Evolutionary conservation across 1,140 invertebrate genomes (phyloP).

Genomic region (Metopolophium dirhodum): DNA sequence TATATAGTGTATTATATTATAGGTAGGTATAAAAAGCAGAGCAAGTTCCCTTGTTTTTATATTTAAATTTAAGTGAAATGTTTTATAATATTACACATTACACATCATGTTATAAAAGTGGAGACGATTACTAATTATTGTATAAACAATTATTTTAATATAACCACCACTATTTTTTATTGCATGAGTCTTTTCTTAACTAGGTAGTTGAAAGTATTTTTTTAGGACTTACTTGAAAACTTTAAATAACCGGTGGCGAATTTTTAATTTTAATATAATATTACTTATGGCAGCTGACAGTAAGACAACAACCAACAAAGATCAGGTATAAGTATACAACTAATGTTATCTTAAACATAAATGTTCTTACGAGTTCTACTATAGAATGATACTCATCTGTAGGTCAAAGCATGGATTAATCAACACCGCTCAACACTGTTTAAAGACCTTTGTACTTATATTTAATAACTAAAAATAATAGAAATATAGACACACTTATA

Average conservation of each 20-base stretch:
- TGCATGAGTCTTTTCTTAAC: neutral
- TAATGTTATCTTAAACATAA: slow-evolving; percentile 19
- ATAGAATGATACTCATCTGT: neutral
- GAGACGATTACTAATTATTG: neutral
- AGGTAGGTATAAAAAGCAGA: no score
- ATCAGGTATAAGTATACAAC: neutral
- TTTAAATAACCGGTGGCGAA: neutral
- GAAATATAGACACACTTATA: neutral
- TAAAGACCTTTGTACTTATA: slow-evolving; percentile 21
- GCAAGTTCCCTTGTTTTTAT: neutral
- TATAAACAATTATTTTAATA: neutral
- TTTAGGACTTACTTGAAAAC: neutral
- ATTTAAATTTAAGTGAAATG: neutral
- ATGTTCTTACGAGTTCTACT: neutral
- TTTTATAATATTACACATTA: neutral
- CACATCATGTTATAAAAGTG: neutral
- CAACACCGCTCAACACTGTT: neutral
- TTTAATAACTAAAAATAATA: neutral
- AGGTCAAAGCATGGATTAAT: slow-evolving; percentile 36
- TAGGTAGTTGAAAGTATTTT: neutral
- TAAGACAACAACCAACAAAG: neutral
- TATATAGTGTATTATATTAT: no score
- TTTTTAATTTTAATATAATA: neutral
- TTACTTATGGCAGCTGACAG: neutral
- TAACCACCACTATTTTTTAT: neutral